Base-by-base conservation (phyloP, 2,797 vertebrate genomes). In the Thalassophryne amazonica region DNA sequence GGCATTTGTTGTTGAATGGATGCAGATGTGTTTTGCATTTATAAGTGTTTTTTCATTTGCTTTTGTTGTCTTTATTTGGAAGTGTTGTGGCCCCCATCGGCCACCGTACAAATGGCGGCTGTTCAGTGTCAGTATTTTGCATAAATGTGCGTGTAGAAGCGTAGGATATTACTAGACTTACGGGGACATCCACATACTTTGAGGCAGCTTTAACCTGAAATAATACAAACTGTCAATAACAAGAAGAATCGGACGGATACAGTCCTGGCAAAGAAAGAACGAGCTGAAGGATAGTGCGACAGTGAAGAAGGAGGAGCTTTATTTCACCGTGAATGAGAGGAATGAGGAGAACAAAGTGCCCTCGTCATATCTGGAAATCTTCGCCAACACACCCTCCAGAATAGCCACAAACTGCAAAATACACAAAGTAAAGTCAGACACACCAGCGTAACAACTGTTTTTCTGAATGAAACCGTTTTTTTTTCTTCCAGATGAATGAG, bases 111-210 rank as follows among this genome's bases (percentile, higher is more conserved):
- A n/a, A n/a, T n/a, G n/a, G n/a, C n/a, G n/a, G n/a, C n/a, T n/a
- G n/a, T n/a, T n/a, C n/a, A 15, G 7, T 32, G 15, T 21, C 15
- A 6, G 10, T 7, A 14, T 20, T 52, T 33, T 22, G 7, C 43
- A 65, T 23, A 47, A 10, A 4, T 37, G 16, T 13, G 19, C 23
- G 25, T 5, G 4, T 22, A 47, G 18, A 35, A 8, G 25, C 33
- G 11, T n/a, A 3, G 25, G 39, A 24, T 10, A 15, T 34, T 11
- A 7, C 54, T 65, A 71, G 85, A 97, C 96, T 98, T 93, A 99
- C 97, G 76, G 97, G 97, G 76, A 99, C 96, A 79, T 99, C 97
- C 93, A 99, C 97, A 74, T 99, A 99, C 88, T 99, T 99, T 83
- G 96, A 98, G 78, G 97, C 96, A 80, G 97, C 97, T 90, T 99